phyloP scores from a whole-genome alignment of 2,797 vertebrate genomes.

The Halcyon badia region DNA sequence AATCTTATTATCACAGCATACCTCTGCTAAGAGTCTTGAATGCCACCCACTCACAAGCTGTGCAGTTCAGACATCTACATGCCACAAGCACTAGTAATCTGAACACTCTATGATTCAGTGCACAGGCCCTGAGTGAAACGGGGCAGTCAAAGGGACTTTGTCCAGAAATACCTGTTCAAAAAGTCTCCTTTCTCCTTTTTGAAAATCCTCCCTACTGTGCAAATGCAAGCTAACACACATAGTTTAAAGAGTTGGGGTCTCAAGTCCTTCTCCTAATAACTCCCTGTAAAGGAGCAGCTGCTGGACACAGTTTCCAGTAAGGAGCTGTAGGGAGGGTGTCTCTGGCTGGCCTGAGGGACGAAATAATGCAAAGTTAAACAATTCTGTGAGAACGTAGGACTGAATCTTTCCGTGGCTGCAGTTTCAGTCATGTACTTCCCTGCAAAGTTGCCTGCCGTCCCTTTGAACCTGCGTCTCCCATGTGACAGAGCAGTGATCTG shows the following conservation, averaged over 20 bases:
- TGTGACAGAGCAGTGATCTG: constrained; percentile 59
- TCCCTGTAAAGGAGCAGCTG: neutral
- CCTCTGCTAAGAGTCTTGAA: neutral
- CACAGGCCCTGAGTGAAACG: neutral
- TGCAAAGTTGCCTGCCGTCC: neutral
- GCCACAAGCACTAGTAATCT: rapidly evolving
- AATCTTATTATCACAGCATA: rapidly evolving
- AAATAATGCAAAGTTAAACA: constrained; percentile 10
- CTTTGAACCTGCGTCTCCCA: constrained; percentile 47
- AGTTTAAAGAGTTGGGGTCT: neutral
- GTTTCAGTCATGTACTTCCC: constrained; percentile 4
- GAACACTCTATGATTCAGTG: rapidly evolving
- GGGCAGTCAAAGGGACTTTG: neutral
- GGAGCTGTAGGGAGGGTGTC: neutral
- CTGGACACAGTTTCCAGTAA: neutral
- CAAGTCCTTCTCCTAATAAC: neutral
- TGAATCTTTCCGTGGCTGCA: neutral
- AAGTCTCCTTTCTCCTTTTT: neutral
- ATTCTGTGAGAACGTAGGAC: neutral
- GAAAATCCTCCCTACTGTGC: neutral
- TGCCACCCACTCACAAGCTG: neutral
- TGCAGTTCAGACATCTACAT: neutral
- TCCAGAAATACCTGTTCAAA: neutral
- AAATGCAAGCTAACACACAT: neutral
- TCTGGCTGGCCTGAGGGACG: neutral